Conservation (phyloP, 2,113 vertebrate species). For the Colius striatus region DNA sequence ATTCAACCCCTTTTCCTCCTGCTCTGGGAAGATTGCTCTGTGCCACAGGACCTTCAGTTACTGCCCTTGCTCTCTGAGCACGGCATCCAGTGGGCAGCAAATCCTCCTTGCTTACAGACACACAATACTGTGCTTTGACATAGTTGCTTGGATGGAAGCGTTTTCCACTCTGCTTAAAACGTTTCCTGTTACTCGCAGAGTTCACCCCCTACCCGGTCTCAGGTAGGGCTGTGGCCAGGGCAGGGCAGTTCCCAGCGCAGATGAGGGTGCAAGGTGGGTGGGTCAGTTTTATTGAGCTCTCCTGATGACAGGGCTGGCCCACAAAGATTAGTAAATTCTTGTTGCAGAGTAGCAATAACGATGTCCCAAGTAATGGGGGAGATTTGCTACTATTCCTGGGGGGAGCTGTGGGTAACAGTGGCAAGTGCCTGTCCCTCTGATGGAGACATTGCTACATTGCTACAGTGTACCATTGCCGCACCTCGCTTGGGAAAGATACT, state of each 20-base stretch:
- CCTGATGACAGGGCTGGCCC: not conserved
- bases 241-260: not conserved
- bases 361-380: not conserved
- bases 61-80: not conserved
- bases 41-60: fast-evolving
- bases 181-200: fast-evolving
- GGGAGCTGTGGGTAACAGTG: not conserved
- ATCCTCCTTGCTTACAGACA: not conserved
- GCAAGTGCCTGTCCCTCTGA: not conserved
- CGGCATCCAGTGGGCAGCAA: not conserved
- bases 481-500: not conserved
- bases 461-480: fast-evolving
- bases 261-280: not conserved
- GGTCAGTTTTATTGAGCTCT: not conserved
- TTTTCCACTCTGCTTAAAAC: not conserved
- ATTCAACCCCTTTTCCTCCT: not conserved
- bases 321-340: not conserved
- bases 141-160: not conserved
- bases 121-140: not conserved
- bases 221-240: not conserved
- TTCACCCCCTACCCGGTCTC: not conserved
- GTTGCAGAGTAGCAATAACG: not conserved
- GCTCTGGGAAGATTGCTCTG: not conserved
- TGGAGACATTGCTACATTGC: too few species aligned
- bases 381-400: not conserved